Conservation (phyloP, 2,888 invertebrate species). For the Caprella mutica region DNA sequence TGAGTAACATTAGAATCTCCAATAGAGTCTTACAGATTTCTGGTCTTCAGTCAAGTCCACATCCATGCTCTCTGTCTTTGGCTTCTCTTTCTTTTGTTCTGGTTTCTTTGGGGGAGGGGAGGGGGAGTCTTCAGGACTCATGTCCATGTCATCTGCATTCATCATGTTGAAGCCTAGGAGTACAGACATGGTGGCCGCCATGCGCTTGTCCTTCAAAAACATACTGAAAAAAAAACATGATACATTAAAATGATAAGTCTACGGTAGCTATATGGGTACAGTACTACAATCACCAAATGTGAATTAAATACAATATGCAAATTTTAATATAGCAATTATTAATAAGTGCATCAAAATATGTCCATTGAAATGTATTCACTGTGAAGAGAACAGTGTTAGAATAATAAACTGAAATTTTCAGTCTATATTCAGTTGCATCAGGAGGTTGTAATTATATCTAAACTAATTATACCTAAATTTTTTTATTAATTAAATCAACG, state of each 20-base stretch:
- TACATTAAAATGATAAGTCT: not conserved
- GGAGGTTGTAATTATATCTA: too few species aligned
- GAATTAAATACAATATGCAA: too few species aligned
- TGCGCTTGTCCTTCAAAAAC: conserved; percentile 48
- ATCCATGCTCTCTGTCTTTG: conserved; percentile 32
- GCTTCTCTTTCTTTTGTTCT: conserved; percentile 43
- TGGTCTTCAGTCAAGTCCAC: conserved; percentile 32
- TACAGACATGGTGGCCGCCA: conserved; percentile 58
- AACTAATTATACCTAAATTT: too few species aligned
- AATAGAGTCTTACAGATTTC: too few species aligned
- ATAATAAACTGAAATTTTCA: too few species aligned
- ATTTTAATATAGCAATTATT: too few species aligned
- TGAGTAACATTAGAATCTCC: too few species aligned
- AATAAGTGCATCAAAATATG: too few species aligned
- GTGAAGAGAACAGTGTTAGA: too few species aligned
- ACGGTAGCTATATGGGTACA: not conserved
- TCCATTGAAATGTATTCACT: too few species aligned
- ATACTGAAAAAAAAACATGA: not conserved
- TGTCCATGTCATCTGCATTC: conserved; percentile 48
- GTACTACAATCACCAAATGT: not conserved
- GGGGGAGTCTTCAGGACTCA: conserved; percentile 37
- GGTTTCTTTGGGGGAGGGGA: conserved; percentile 41
- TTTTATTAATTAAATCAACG: too few species aligned
- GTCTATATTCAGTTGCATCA: too few species aligned
- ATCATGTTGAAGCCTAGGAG: conserved; percentile 51